These are phyloP conservation scores for Caenorhabditis panamensis DNA, from an alignment of 2,888 invertebrate species.

Conservation along the genomic window DNA sequence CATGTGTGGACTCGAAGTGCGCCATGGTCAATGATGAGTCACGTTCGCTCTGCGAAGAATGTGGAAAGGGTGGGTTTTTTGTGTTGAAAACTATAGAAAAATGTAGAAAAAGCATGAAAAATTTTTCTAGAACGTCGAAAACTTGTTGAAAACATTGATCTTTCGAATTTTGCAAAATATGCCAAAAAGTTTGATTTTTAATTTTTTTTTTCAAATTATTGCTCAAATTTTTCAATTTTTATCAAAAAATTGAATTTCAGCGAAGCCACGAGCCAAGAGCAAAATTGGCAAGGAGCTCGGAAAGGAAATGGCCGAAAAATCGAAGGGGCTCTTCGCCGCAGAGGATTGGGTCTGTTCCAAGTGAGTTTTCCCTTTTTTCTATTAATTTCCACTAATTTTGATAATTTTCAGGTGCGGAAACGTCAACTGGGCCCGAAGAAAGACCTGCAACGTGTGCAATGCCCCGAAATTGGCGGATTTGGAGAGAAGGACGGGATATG, in stretches of 20 bases:
- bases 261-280: slow-evolving; percentile 80
- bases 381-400: too few relatives aligned
- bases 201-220: too few relatives aligned
- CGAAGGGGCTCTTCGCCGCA: slow-evolving; percentile 91
- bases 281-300: slow-evolving; percentile 92
- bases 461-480: slow-evolving; percentile 89
- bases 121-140: too few relatives aligned
- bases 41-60: slow-evolving; percentile 72
- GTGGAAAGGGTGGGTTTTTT: slow-evolving; percentile 82
- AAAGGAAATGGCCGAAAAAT: slow-evolving; percentile 96
- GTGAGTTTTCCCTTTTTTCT: slow-evolving; percentile 81
- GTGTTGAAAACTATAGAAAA: too few relatives aligned
- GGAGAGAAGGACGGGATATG: slow-evolving; percentile 80
- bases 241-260: slow-evolving; percentile 69
- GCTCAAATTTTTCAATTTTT: slow-evolving; percentile 10
- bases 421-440: slow-evolving; percentile 97
- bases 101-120: background rate
- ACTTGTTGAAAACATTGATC: too few relatives aligned
- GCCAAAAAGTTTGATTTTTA: too few relatives aligned
- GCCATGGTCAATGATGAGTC: slow-evolving; percentile 75
- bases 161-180: too few relatives aligned
- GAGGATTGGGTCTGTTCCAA: slow-evolving; percentile 99
- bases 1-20: slow-evolving; percentile 83
- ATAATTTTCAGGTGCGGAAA: slow-evolving; percentile 92
- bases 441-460: slow-evolving; percentile 98